Evolutionary conservation across 2,113 vertebrate genomes (phyloP).

Genomic region (Anoplopoma fimbria): DNA sequence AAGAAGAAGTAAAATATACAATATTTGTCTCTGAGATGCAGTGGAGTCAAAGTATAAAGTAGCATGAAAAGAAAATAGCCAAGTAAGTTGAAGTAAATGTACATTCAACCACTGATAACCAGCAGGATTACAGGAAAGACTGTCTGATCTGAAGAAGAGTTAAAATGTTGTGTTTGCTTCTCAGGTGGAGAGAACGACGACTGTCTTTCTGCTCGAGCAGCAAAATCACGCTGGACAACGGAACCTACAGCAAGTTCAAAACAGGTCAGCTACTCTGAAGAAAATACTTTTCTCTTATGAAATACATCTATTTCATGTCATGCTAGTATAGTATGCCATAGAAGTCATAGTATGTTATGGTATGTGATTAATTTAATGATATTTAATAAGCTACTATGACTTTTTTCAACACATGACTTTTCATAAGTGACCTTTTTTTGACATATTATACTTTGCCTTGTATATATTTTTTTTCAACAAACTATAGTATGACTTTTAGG

Average conservation of each 20-base stretch:
- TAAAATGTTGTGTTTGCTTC: background rate
- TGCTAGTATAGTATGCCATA: too few relatives aligned
- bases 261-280: slow-evolving; percentile 77
- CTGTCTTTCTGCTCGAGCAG: slow-evolving; percentile 67
- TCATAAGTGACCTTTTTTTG: too few relatives aligned
- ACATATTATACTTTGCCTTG: background rate
- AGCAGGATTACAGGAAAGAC: background rate
- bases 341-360: too few relatives aligned
- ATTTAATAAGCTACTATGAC: background rate
- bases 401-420: background rate
- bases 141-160: background rate
- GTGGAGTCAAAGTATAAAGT: too few relatives aligned
- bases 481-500: background rate
- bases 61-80: too few relatives aligned
- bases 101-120: too few relatives aligned
- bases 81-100: too few relatives aligned
- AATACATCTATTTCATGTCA: background rate
- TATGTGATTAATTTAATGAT: background rate
- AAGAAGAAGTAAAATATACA: too few relatives aligned
- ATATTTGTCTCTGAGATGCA: too few relatives aligned
- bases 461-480: background rate
- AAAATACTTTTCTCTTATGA: background rate
- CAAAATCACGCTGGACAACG: slow-evolving; percentile 63
- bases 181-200: slow-evolving; percentile 86
- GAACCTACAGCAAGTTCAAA: slow-evolving; percentile 85